A percentile compares a stretch with the other conserved stretches of the same genome.
Evolutionary conservation across 2,888 invertebrate species (phyloP).

Genomic region (Leptodirus hochenwartii): DNA sequence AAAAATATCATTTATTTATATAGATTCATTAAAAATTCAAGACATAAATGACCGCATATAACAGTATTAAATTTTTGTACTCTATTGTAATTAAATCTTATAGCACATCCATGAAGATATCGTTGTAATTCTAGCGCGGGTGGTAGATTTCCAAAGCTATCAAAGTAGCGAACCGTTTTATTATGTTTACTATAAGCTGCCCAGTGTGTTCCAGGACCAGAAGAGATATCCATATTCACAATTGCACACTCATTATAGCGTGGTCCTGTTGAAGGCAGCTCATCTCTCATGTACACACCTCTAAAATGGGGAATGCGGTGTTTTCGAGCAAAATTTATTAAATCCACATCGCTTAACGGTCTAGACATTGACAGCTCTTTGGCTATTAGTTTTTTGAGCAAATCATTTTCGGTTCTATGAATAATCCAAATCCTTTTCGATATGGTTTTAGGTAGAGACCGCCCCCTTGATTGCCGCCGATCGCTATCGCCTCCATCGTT

Average conservation of each 20-base stretch:
- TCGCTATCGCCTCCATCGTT: slow-evolving; percentile 21
- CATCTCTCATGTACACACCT: slow-evolving; percentile 21
- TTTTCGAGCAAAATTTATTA: slow-evolving; percentile 16
- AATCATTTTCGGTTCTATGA: neutral
- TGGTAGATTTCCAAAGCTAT: slow-evolving; percentile 20
- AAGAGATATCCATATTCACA: slow-evolving; percentile 15
- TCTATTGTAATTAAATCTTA: slow-evolving; percentile 16
- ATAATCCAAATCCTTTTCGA: slow-evolving; percentile 12
- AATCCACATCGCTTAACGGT: slow-evolving; percentile 18
- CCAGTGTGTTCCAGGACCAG: slow-evolving; percentile 18
- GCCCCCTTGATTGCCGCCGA: slow-evolving; percentile 16
- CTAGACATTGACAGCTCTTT: slow-evolving; percentile 16
- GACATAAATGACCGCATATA: slow-evolving; percentile 18
- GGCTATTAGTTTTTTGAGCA: slow-evolving; percentile 12
- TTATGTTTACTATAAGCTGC: slow-evolving; percentile 18
- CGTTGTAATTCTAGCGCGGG: slow-evolving; percentile 17
- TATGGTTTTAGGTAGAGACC: slow-evolving; percentile 19
- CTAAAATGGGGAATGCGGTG: slow-evolving; percentile 17
- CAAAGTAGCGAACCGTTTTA: slow-evolving; percentile 18
- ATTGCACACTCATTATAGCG: slow-evolving; percentile 16
- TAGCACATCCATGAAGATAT: slow-evolving; percentile 12
- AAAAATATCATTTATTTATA: slow-evolving; percentile 10
- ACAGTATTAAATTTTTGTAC: slow-evolving; percentile 16
- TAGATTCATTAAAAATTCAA: slow-evolving; percentile 14
- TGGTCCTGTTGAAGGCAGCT: slow-evolving; percentile 17